Conservation (phyloP, 2,888 invertebrate species). For the Harpagoxenus sublaevis region DNA sequence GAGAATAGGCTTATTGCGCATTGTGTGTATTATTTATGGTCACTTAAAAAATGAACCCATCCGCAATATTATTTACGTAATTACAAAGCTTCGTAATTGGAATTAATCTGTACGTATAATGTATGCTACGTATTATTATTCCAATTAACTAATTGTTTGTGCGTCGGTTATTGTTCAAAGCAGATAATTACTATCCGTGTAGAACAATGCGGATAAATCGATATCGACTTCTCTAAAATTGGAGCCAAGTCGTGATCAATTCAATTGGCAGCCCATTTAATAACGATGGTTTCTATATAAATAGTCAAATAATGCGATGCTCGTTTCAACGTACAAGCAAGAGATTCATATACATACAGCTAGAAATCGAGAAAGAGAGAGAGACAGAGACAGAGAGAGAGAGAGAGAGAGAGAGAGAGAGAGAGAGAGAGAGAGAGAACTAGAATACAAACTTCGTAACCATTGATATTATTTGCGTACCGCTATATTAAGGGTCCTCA, state of each 20-base stretch:
- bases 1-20: not conserved
- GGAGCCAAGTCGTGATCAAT: slow-evolving; percentile 10
- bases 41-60: not conserved
- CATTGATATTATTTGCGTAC: slow-evolving; percentile 3
- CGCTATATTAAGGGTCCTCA: not conserved
- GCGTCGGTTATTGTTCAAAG: slow-evolving; percentile 35
- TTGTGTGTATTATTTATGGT: not conserved
- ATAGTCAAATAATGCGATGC: slow-evolving; percentile 4
- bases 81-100: slow-evolving; percentile 30
- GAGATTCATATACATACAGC: not conserved
- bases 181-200: slow-evolving; percentile 29
- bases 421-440: not conserved
- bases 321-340: not conserved
- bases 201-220: slow-evolving; percentile 17
- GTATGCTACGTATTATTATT: slow-evolving; percentile 28
- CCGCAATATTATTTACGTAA: not conserved
- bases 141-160: slow-evolving; percentile 40
- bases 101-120: slow-evolving; percentile 19
- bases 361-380: not conserved
- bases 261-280: slow-evolving; percentile 3
- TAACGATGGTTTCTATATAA: not conserved
- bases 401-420: not conserved
- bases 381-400: not conserved
- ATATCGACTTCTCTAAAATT: slow-evolving; percentile 3
- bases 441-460: not conserved